Evolutionary conservation across 2,888 invertebrate genomes (phyloP).

Genomic region (Dasypolia templi): DNA sequence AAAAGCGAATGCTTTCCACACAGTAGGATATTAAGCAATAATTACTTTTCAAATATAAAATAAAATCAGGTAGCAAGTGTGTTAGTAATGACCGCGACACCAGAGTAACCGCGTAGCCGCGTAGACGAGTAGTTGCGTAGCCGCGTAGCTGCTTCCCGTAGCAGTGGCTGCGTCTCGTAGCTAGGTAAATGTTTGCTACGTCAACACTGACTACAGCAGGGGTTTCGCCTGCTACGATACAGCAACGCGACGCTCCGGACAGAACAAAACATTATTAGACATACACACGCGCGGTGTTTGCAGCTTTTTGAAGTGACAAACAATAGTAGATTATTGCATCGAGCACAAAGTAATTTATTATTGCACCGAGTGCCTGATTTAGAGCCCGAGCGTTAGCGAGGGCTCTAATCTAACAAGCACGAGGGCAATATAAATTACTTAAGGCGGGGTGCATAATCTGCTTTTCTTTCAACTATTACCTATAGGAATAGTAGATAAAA

Average conservation of each 20-base stretch:
- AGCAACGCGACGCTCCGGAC: constrained; percentile 43
- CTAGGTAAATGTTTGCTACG: constrained; percentile 71
- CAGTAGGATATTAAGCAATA: constrained; percentile 16
- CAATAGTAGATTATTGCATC: no score
- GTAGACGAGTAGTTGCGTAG: constrained; percentile 23
- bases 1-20: constrained; percentile 8
- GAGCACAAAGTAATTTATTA: no score
- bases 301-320: constrained; percentile 37
- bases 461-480: no score
- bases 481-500: no score
- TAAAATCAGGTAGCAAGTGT: constrained; percentile 16
- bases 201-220: constrained; percentile 68
- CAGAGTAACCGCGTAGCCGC: constrained; percentile 23
- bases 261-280: constrained; percentile 53
- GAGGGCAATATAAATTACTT: no score
- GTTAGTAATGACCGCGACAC: constrained; percentile 28
- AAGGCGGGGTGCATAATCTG: no score
- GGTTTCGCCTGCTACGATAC: constrained; percentile 50
- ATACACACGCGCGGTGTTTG: constrained; percentile 45
- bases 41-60: constrained; percentile 26
- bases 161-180: constrained; percentile 58
- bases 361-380: no score
- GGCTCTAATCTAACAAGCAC: no score
- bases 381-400: no score
- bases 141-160: constrained; percentile 43